These are phyloP conservation scores for Ceratoteleas bidentatus DNA, from an alignment of 1,140 invertebrate genomes.

Conservation along the genomic window DNA sequence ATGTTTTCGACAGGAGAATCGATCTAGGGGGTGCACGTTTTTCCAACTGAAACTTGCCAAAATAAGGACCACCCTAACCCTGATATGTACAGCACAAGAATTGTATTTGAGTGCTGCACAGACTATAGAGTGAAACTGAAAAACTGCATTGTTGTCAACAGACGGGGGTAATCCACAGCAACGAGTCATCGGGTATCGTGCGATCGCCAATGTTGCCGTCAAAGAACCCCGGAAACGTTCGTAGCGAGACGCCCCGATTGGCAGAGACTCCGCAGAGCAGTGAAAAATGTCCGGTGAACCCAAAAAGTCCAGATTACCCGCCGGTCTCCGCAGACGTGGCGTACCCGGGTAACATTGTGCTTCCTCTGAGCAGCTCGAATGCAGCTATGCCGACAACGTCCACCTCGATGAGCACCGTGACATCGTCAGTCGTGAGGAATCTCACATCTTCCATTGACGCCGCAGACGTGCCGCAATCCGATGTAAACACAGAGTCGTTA, in stretches of 20 bases:
- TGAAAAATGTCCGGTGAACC: conserved; percentile 72
- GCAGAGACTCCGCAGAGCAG: conserved; percentile 76
- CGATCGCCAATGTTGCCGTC: conserved; percentile 47
- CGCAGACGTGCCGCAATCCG: not conserved
- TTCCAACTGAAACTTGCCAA: too few species aligned
- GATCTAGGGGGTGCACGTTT: too few species aligned
- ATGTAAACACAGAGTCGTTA: conserved; percentile 13
- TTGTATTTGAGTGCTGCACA: too few species aligned
- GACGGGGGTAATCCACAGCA: conserved; percentile 66
- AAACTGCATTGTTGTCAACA: conserved; percentile 20
- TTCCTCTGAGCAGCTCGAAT: conserved; percentile 8
- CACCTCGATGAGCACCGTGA: conserved; percentile 51
- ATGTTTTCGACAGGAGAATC: too few species aligned
- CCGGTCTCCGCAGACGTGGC: conserved; percentile 66
- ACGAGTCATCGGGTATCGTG: conserved; percentile 54
- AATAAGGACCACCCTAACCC: too few species aligned
- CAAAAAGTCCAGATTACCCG: conserved; percentile 78
- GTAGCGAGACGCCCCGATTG: conserved; percentile 73
- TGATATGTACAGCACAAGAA: too few species aligned
- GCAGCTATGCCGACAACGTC: conserved; percentile 15
- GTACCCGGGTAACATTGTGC: conserved; percentile 14
- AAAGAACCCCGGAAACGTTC: conserved; percentile 71
- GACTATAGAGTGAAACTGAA: too few species aligned
- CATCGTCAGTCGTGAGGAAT: conserved; percentile 27
- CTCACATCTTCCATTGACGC: conserved; percentile 21